Evolutionary conservation across 2,113 vertebrate genomes (phyloP).

Genomic region (Fregata magnificens): DNA sequence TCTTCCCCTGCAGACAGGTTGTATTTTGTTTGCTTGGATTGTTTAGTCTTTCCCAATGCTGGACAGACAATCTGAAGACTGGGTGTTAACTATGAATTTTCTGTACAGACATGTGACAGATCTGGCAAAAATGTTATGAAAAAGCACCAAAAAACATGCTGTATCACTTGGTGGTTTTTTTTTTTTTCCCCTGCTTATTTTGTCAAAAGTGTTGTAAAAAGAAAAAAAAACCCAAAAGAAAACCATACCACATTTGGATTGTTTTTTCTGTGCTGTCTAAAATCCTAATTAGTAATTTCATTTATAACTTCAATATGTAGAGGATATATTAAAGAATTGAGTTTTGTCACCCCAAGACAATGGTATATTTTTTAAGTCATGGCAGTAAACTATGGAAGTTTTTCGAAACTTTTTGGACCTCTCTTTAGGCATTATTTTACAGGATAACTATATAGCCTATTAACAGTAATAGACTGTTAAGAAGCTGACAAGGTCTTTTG

Average conservation of each 20-base stretch:
- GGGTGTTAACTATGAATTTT: neutral
- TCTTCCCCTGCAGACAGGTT: neutral
- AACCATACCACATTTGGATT: neutral
- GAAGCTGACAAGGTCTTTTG: neutral
- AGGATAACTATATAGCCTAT: neutral
- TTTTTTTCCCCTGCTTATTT: neutral
- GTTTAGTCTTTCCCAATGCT: neutral
- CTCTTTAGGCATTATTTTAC: neutral
- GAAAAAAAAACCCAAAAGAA: neutral
- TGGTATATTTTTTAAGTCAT: neutral
- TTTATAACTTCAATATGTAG: neutral
- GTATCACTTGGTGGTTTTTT: neutral
- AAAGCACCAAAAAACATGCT: neutral
- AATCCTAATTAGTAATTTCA: neutral
- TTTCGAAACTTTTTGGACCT: neutral
- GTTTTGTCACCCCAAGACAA: neutral
- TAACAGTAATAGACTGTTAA: neutral
- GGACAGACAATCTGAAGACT: neutral
- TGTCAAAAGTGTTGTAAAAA: neutral
- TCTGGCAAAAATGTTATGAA: neutral
- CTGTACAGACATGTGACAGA: neutral
- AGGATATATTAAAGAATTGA: neutral
- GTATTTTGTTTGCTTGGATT: neutral
- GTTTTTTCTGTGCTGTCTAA: neutral
- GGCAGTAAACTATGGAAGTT: neutral